phyloP scores from a whole-genome alignment of 2,888 invertebrate species.

The Neria commutata region DNA sequence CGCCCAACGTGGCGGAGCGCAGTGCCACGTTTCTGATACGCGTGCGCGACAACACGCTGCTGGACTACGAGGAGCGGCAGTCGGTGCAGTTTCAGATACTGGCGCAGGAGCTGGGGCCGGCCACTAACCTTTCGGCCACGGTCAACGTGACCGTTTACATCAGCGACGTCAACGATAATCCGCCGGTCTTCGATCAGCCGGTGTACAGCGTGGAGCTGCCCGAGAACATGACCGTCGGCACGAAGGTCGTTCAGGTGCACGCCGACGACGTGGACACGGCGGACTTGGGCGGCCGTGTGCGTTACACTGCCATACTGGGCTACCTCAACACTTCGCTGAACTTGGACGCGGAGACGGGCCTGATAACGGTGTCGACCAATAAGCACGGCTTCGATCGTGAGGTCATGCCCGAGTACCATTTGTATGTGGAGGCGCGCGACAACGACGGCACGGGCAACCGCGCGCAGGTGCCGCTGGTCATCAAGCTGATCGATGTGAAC shows the following conservation, averaged over 20 bases:
- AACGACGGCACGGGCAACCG: slow-evolving; percentile 81
- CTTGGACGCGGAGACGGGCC: slow-evolving; percentile 78
- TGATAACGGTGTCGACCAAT: slow-evolving; percentile 79
- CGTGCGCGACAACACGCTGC: slow-evolving; percentile 79
- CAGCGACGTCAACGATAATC: slow-evolving; percentile 87
- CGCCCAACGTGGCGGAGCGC: slow-evolving; percentile 81
- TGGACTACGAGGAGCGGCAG: slow-evolving; percentile 84
- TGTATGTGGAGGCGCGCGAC: slow-evolving; percentile 87
- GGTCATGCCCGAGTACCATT: slow-evolving; percentile 74
- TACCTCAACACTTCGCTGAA: slow-evolving; percentile 78
- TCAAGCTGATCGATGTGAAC: slow-evolving; percentile 80
- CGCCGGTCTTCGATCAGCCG: slow-evolving; percentile 77
- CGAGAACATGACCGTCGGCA: slow-evolving; percentile 80
- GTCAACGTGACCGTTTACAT: slow-evolving; percentile 81
- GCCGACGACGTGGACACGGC: slow-evolving; percentile 85
- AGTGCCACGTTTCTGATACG: slow-evolving; percentile 79
- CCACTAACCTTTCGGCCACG: slow-evolving; percentile 74
- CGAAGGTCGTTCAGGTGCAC: slow-evolving; percentile 73
- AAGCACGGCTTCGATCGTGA: slow-evolving; percentile 84
- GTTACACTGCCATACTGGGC: slow-evolving; percentile 79
- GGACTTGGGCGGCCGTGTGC: slow-evolving; percentile 73
- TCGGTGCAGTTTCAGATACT: slow-evolving; percentile 78
- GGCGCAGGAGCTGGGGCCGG: slow-evolving; percentile 81
- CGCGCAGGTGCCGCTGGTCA: slow-evolving; percentile 73
- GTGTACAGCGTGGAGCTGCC: slow-evolving; percentile 77